Conservation (phyloP, 2,797 vertebrate genomes). For the Crocidura indochinensis region DNA sequence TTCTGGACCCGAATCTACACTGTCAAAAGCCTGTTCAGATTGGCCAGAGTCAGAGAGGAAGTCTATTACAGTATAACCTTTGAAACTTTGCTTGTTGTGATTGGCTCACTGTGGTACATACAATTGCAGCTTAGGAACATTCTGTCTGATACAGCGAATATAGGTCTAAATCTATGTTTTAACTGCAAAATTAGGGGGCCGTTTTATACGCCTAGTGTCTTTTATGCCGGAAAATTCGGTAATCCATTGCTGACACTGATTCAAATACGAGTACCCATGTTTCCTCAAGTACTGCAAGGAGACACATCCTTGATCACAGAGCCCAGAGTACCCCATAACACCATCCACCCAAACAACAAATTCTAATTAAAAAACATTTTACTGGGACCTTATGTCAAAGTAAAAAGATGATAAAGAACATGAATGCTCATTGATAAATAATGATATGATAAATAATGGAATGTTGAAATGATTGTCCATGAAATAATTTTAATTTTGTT, state of each 20-base stretch:
- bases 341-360: not conserved
- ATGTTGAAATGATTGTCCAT: not conserved
- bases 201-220: no score
- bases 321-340: not conserved
- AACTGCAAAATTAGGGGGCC: no score
- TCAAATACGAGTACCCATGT: not conserved
- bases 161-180: no score
- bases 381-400: not conserved
- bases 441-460: not conserved
- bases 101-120: no score
- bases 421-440: not conserved
- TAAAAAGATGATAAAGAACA: not conserved
- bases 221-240: no score
- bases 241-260: not conserved
- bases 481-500: slow-evolving; percentile 11
- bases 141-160: no score
- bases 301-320: not conserved
- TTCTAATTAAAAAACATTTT: not conserved
- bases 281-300: not conserved
- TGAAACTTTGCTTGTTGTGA: no score
- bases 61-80: no score
- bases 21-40: no score
- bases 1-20: no score
- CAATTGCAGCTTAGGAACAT: no score
- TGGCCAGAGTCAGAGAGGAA: no score